Conservation (phyloP, 2,113 vertebrate genomes). For the Pygoscelis antarcticus region DNA sequence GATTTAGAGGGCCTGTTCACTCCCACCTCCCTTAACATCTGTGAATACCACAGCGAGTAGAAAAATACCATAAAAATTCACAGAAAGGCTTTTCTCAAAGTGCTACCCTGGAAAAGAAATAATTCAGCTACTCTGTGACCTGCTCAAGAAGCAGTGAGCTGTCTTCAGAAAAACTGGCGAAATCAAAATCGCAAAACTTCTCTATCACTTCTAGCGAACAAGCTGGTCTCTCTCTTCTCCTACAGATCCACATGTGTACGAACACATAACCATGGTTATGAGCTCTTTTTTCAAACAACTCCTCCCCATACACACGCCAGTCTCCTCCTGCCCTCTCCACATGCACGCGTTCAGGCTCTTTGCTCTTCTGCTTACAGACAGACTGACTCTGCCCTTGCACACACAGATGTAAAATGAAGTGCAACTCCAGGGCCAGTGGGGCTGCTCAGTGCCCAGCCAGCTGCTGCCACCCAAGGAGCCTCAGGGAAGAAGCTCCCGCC, state of each 20-base stretch:
- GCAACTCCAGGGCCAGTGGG: not conserved
- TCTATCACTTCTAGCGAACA: not conserved
- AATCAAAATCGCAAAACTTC: not conserved
- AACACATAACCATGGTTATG: not conserved
- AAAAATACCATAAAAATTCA: conserved; percentile 18
- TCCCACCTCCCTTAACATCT: conserved; percentile 6
- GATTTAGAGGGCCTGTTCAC: not conserved
- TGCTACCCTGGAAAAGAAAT: not conserved
- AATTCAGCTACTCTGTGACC: not conserved
- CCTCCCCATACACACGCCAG: not conserved
- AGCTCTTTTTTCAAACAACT: not conserved
- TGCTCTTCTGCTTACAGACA: not conserved
- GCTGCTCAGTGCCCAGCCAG: not conserved
- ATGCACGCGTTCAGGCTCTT: fast-evolving
- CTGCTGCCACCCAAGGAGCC: not conserved
- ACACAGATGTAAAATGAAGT: not conserved
- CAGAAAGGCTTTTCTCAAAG: not conserved
- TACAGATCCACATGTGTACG: not conserved
- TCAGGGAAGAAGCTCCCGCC: not conserved
- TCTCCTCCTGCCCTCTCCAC: not conserved
- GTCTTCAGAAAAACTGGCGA: not conserved
- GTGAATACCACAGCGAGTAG: not conserved
- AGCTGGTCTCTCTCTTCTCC: not conserved
- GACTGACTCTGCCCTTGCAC: not conserved
- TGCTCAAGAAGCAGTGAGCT: not conserved